phyloP scores from a whole-genome alignment of 2,888 invertebrate species.

The Rhaphigaster nebulosa region DNA sequence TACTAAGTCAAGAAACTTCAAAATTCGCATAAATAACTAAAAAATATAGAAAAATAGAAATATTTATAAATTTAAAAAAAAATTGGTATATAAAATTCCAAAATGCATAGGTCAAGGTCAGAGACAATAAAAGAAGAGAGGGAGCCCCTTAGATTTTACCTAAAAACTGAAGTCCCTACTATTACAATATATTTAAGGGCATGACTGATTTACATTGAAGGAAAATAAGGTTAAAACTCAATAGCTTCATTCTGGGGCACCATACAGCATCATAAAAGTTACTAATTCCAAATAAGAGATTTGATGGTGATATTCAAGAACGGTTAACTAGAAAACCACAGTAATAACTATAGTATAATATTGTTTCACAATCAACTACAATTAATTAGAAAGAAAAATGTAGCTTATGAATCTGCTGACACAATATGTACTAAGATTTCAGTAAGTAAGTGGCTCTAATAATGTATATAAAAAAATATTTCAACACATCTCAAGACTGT shows the following conservation, averaged over 20 bases:
- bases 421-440: background rate
- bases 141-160: background rate
- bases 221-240: background rate
- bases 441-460: background rate
- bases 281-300: background rate
- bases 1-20: too few relatives aligned
- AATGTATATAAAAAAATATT: background rate
- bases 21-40: background rate
- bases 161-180: background rate
- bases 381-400: background rate
- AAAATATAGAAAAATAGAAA: background rate
- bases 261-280: background rate
- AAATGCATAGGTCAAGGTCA: slow-evolving; percentile 48
- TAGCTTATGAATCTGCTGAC: background rate
- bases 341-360: background rate
- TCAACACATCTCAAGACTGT: background rate
- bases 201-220: background rate
- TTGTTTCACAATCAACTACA: background rate
- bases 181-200: background rate
- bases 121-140: background rate
- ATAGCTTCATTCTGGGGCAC: too few relatives aligned
- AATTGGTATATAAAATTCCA: background rate
- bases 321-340: background rate
- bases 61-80: background rate
- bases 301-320: background rate